Base-by-base conservation (phyloP, 2,888 invertebrate genomes). In the Synanthedon formicaeformis region DNA sequence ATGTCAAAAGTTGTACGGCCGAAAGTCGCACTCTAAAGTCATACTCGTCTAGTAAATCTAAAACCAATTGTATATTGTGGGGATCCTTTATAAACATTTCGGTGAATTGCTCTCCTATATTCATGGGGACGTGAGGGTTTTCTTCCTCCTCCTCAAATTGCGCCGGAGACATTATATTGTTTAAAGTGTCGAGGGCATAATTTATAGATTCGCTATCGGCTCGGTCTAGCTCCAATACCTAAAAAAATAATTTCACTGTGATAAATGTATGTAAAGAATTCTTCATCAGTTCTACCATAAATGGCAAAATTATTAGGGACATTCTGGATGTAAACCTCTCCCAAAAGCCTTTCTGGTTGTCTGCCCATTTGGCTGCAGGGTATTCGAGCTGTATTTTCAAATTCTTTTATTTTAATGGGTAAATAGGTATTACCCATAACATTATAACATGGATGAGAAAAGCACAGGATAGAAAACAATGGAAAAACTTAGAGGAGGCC, bases 81-180 rank as follows among this genome's bases (percentile, higher is more conserved):
- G 92, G 85, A 64, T 93, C 93, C 78, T 98, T 98, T 40, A 97
- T 94, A 75, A 97, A 98, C 90, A 98, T 98, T 84, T 98, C 98
- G 0, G 98, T 97, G 77, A 98, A 99, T 69, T 96, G 96, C 71
- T 95, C 95, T 1, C 97, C 96, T 27, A 96, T 91, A 73, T 94
- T 94, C 55, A 91, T 88, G 50, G 89, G 89, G 1, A 90, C 88
- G 41, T 83, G 84, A 0, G 91, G 90, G 62, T 91, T 91, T 58
- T 92, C 91, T 51, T 91, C 91, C 75, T 96, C 96, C 65, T 95
- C 95, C 34, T 95, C 95, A 63, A 95, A 94, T 55, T 91, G 90
- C 62, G 93, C 91, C 5, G 92, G 92, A 14, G 92, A 92, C 67
- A 96, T 96, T 51, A 99, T 91, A 75, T 98, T 96, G 74, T 94